Base-by-base conservation (phyloP, 2,888 invertebrate genomes). In the Escarpia spicata region DNA sequence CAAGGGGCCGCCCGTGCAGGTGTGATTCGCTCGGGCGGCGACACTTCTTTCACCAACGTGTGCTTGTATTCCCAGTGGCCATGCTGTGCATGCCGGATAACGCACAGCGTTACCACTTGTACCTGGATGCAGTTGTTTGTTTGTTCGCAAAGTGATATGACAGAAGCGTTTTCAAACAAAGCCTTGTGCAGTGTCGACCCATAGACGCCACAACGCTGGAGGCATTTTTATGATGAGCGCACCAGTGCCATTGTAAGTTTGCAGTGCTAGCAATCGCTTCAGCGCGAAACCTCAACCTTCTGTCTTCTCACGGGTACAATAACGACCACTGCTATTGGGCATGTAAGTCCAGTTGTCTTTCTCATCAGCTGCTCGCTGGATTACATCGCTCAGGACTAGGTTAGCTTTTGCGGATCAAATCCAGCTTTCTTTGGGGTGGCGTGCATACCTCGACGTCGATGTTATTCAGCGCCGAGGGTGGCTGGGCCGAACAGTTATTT, bases 101-200 rank as follows among this genome's bases (percentile, higher is more conserved):
- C n/a, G 75, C 75, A 26, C 26, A 3, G n/a, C n/a, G 26, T 26
- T 75, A 75, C 26, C 19, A 75, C 75, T 19, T 1, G 3, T 75
- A n/a, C 75, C 75, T 19, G 75, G 75, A 75, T 75, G 75, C 26
- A 75, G 75, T 75, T 75, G 75, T 75, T 75, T 75, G 75, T 75
- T 75, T 75, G 75, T 75, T 75, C 75, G 75, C 75, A 75, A 26
- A 75, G 75, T 75, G 75, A 75, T 75, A 75, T 75, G 75, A 75
- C 75, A 75, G 75, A 75, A 75, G 75, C 19, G 75, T n/a, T 75
- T 26, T 26, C 75, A 75, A 75, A 75, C 75, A 75, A 75, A n/a
- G 75, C 75, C 75, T 26, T 26, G 75, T 75, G 75, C 75, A 26
- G 26, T 26, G 75, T 75, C 4, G 19, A n/a, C n/a, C 19, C 75